Conservation (phyloP, 2,797 vertebrate species). For the Anniella stebbinsi region DNA sequence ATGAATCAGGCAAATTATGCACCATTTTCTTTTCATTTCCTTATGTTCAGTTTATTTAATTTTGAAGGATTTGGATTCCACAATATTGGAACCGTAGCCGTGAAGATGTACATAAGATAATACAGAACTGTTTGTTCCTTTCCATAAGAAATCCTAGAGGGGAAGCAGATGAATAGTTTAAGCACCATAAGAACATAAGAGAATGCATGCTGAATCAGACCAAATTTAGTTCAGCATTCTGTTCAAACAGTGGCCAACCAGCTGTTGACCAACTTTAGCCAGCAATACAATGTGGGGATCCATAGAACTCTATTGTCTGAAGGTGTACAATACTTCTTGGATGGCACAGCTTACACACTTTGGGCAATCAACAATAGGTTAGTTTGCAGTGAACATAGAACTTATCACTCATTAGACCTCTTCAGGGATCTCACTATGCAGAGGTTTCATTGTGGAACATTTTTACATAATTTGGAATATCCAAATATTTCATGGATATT, state of each 20-base stretch:
- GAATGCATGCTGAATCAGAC: too few relatives aligned
- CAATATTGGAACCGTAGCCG: background rate
- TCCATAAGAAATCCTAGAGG: slow-evolving; percentile 7
- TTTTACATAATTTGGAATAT: background rate
- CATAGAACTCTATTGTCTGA: background rate
- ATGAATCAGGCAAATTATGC: background rate
- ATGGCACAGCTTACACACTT: background rate
- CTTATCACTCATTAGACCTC: background rate
- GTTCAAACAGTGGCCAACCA: too few relatives aligned
- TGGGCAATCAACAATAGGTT: background rate
- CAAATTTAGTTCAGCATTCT: too few relatives aligned
- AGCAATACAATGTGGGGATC: background rate
- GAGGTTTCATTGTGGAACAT: background rate
- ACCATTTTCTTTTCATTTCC: background rate
- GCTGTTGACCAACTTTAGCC: background rate
- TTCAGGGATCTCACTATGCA: background rate
- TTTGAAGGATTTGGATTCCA: slow-evolving; percentile 6
- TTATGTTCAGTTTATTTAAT: background rate
- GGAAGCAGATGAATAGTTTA: background rate
- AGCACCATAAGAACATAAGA: background rate
- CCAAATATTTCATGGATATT: background rate
- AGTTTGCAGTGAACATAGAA: background rate
- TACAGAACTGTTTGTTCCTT: background rate
- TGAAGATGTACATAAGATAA: background rate
- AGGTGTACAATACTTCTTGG: background rate